Evolutionary conservation across 2,113 vertebrate genomes (phyloP).

Genomic region (Macheiramphus alcinus): DNA sequence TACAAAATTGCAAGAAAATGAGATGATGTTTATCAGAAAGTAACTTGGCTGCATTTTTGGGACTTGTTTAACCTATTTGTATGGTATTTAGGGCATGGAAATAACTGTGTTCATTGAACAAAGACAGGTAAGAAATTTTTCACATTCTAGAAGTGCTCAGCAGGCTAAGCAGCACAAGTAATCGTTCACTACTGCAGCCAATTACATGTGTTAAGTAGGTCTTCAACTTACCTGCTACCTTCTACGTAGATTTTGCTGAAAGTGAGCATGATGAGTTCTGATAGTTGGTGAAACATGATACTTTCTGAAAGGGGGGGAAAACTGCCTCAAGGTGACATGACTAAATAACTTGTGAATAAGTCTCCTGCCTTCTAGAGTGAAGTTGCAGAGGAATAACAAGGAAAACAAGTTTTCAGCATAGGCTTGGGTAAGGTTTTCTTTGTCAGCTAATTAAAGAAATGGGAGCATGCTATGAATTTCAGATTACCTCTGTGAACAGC

Average conservation of each 20-base stretch:
- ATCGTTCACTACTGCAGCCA: not conserved
- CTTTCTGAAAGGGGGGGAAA: not conserved
- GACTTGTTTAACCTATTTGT: not conserved
- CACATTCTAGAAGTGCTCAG: not conserved
- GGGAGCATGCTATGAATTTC: not conserved
- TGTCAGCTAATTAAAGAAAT: not conserved
- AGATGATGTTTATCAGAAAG: not conserved
- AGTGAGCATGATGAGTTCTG: not conserved
- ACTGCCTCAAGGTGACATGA: rapidly evolving
- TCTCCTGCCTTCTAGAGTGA: not conserved
- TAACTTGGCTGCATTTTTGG: not conserved
- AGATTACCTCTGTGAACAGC: not conserved
- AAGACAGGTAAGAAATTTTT: not conserved
- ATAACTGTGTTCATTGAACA: not conserved
- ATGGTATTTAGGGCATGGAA: not conserved
- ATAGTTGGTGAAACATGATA: not conserved
- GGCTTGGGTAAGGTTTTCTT: not conserved
- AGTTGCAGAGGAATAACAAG: not conserved
- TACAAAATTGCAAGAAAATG: not conserved
- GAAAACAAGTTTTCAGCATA: not conserved
- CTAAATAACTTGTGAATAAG: not conserved
- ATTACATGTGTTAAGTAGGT: not conserved
- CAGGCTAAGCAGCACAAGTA: not conserved
- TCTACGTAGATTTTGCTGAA: not conserved
- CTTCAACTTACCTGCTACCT: not conserved